Conservation (phyloP, 2,888 invertebrate genomes). For the Pharmacophagus antenor region DNA sequence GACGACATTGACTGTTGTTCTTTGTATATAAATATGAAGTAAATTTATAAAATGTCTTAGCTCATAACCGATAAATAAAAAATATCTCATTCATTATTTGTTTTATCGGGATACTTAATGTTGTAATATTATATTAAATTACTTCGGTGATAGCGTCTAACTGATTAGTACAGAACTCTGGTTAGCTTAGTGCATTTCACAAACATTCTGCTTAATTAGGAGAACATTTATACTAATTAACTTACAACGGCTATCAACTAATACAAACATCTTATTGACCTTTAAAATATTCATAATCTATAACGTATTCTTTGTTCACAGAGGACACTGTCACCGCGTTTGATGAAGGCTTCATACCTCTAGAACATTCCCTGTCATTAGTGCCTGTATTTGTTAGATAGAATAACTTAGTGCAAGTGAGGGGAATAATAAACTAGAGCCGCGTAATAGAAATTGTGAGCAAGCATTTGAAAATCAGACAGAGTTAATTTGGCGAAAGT, state of each 20-base stretch:
- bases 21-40: neutral
- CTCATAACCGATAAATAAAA: neutral
- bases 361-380: neutral
- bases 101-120: neutral
- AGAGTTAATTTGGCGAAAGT: conserved; percentile 28
- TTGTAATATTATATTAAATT: neutral
- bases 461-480: conserved; percentile 2
- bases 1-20: too few species aligned
- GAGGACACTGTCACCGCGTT: conserved; percentile 1
- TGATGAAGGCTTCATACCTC: conserved; percentile 5
- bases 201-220: conserved; percentile 6
- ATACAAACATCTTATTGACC: conserved; percentile 12
- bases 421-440: conserved; percentile 6
- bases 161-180: neutral
- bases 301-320: conserved; percentile 22
- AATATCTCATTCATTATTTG: neutral
- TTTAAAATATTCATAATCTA: conserved; percentile 11
- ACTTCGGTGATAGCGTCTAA: neutral
- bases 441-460: conserved; percentile 12
- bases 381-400: neutral
- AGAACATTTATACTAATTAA: conserved; percentile 17
- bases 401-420: conserved; percentile 10
- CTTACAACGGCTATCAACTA: conserved; percentile 11
- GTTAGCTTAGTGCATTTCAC: neutral
- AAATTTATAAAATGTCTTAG: too few species aligned